Conservation (phyloP, 2,888 invertebrate genomes). For the Euplexia lucipara region DNA sequence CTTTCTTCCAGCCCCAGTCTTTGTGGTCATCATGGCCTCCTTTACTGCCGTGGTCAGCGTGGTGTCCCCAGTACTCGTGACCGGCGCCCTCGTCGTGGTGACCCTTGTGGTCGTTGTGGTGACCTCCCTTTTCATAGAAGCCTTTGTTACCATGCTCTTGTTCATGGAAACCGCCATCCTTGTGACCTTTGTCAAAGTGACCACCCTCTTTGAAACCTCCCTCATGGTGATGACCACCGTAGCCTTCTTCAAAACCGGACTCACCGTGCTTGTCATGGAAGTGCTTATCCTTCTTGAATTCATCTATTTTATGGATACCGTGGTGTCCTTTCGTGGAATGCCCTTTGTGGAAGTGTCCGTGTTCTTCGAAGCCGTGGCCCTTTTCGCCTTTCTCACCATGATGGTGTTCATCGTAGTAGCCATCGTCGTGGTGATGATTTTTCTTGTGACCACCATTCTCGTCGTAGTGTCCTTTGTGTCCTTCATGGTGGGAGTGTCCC, state of each 20-base stretch:
- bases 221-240: conserved; percentile 94
- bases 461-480: conserved; percentile 91
- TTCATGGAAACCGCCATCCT: conserved; percentile 94
- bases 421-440: conserved; percentile 92
- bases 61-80: conserved; percentile 93
- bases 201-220: conserved; percentile 95
- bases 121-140: conserved; percentile 94
- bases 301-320: conserved; percentile 95
- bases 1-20: conserved; percentile 93
- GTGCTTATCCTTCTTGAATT: conserved; percentile 96
- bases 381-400: conserved; percentile 93
- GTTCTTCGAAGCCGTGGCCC: conserved; percentile 88
- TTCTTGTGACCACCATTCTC: conserved; percentile 92
- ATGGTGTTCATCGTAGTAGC: conserved; percentile 92
- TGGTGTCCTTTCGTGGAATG: conserved; percentile 96
- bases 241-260: conserved; percentile 95
- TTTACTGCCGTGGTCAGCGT: conserved; percentile 94
- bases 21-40: conserved; percentile 95
- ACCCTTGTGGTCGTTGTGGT: conserved; percentile 94
- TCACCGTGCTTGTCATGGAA: conserved; percentile 97
- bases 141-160: conserved; percentile 95
- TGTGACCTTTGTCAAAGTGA: conserved; percentile 95
- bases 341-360: conserved; percentile 95
- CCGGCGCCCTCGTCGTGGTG: conserved; percentile 94
- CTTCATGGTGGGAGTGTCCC: conserved; percentile 93